phyloP scores from a whole-genome alignment of 2,888 invertebrate genomes.

The Pseudococcus longispinus region DNA sequence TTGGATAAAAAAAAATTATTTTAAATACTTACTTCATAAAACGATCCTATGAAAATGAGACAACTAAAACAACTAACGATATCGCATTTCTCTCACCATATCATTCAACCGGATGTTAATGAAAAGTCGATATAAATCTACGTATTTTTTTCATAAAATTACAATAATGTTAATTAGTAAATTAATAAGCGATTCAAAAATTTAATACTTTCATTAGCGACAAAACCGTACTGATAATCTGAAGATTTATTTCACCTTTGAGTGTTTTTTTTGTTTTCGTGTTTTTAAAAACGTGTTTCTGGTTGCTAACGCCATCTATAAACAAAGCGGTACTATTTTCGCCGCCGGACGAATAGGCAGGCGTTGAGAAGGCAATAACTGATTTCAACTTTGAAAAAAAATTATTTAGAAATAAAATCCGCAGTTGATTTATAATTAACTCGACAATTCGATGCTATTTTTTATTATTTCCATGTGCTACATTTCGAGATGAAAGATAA shows the following conservation, averaged over 20 bases:
- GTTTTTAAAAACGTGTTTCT: background rate
- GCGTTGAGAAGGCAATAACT: background rate
- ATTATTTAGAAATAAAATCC: no score
- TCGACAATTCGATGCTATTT: no score
- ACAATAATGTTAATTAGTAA: conserved; percentile 26
- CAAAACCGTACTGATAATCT: background rate
- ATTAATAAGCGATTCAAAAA: conserved; percentile 29
- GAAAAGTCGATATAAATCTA: conserved; percentile 20
- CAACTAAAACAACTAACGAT: background rate
- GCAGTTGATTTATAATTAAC: no score
- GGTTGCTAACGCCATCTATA: background rate
- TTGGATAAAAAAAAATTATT: conserved; percentile 30
- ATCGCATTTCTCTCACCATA: background rate
- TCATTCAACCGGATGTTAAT: conserved; percentile 21
- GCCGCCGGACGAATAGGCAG: background rate
- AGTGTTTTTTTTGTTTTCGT: conserved; percentile 16
- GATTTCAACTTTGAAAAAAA: background rate
- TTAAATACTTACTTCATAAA: background rate
- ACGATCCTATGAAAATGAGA: background rate
- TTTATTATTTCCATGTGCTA: no score
- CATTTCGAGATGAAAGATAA: no score
- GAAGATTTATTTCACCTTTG: conserved; percentile 14
- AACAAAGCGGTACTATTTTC: background rate
- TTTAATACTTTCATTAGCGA: conserved; percentile 35
- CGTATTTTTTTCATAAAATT: background rate